Evolutionary conservation across 2,888 invertebrate genomes (phyloP), one percentile per base, ranked within the genome.

Genomic region (Dusona sp.): DNA sequence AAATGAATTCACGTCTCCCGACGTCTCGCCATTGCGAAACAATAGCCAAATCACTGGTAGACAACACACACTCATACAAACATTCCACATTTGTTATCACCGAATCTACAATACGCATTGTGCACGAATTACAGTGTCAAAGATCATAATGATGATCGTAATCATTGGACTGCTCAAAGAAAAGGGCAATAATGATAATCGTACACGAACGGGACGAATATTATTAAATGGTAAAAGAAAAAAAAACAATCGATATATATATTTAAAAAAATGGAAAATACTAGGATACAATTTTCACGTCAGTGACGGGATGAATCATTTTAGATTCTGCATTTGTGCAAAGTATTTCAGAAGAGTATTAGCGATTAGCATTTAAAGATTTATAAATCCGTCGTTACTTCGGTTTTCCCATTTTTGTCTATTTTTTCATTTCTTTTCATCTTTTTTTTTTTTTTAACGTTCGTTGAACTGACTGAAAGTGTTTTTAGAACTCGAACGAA

Each of bases 401-500:
- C 78, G 83, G 42, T 54, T 83, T 68, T 67, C 36, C 88, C 88
- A 16, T 72, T 51, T 79, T 74, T 78, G 29, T 33, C 13, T 29
- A 6, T 6, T 90, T 90, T 90, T 92, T 91, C 84, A 90, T 89
- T 89, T 89, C 89, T 90, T 86, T 89, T 89, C 38, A 22, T 67
- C 25, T 45, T n/a, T 25, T 72, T 38, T 45, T n/a, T 25, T 72
- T 48, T 36, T 64, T 80, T n/a, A 91, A 90, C 90, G 91, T 13
- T 91, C 90, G 88, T 88, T 89, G 90, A 91, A 89, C 89, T 85
- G 93, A 93, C 91, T 93, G 92, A 92, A 90, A 89, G 87, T 91
- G n/a, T 81, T 79, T 79, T 77, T 77, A 68, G 33, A 68, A 64
- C 38, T 84, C 86, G 42, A 79, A 54, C 25, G n/a, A 57, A 57